Conservation (phyloP, 2,888 invertebrate genomes). For the Deilephila elpenor region DNA sequence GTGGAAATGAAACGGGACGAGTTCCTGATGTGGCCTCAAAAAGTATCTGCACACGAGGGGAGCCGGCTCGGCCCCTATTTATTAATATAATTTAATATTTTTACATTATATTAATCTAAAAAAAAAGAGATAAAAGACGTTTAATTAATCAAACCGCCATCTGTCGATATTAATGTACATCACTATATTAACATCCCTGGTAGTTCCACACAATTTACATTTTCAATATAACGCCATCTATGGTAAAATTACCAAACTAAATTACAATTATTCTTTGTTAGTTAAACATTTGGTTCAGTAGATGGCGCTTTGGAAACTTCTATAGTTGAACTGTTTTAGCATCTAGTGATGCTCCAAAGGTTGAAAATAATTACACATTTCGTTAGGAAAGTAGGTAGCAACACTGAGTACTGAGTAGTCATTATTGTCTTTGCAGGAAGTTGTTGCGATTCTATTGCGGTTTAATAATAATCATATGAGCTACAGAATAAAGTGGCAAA, state of each 20-base stretch:
- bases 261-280: neutral
- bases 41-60: no score
- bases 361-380: conserved; percentile 7
- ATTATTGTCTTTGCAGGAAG: neutral
- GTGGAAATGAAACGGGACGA: no score
- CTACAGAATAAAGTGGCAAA: neutral
- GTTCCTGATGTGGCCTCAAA: no score
- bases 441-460: no score
- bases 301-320: neutral
- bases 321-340: neutral
- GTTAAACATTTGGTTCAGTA: neutral
- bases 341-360: neutral
- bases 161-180: neutral
- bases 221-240: neutral
- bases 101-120: no score
- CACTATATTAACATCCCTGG: neutral
- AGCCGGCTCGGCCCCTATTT: no score
- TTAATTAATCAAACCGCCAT: neutral
- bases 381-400: neutral
- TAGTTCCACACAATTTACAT: neutral
- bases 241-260: neutral
- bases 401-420: neutral
- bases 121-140: no score
- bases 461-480: no score
- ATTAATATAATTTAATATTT: no score